These are phyloP conservation scores for Antheraea mylitta DNA, from an alignment of 1,140 invertebrate species.

Conservation along the genomic window DNA sequence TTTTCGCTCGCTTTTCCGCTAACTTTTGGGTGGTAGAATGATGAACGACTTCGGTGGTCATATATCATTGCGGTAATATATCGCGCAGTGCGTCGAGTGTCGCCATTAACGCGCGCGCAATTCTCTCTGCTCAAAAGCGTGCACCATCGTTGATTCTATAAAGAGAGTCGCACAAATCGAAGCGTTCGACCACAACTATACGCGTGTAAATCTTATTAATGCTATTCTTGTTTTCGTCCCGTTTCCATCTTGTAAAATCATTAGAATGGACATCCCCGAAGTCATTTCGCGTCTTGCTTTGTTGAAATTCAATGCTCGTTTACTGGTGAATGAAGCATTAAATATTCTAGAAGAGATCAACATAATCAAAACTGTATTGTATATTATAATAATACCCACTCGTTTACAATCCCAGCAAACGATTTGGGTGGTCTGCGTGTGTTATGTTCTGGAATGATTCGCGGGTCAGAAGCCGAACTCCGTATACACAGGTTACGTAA, in stretches of 20 bases:
- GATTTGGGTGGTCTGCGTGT: slow-evolving; percentile 55
- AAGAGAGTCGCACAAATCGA: slow-evolving; percentile 66
- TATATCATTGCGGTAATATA: slow-evolving; percentile 76
- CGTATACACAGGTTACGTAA: slow-evolving; percentile 37
- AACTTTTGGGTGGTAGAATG: slow-evolving; percentile 76
- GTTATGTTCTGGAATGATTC: slow-evolving; percentile 44
- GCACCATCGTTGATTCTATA: slow-evolving; percentile 55
- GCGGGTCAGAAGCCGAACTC: slow-evolving; percentile 56
- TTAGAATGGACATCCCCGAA: slow-evolving; percentile 40
- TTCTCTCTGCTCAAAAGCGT: slow-evolving; percentile 48
- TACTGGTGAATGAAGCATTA: slow-evolving; percentile 35
- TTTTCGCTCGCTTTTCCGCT: slow-evolving; percentile 57
- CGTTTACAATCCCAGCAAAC: slow-evolving; percentile 35
- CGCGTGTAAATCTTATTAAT: slow-evolving; percentile 74
- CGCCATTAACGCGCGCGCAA: slow-evolving; percentile 74
- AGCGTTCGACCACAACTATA: slow-evolving; percentile 64
- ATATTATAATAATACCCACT: slow-evolving; percentile 36
- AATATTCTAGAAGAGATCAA: slow-evolving; percentile 46
- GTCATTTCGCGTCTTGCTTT: slow-evolving; percentile 27
- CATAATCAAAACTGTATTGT: slow-evolving; percentile 56
- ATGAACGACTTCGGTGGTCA: slow-evolving; percentile 70
- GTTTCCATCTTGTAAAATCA: slow-evolving; percentile 58
- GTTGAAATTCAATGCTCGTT: slow-evolving; percentile 30
- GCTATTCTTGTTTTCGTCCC: slow-evolving; percentile 70
- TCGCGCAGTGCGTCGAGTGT: slow-evolving; percentile 68